Conservation (phyloP, 1,140 invertebrate species). For the Aphis craccivora region DNA sequence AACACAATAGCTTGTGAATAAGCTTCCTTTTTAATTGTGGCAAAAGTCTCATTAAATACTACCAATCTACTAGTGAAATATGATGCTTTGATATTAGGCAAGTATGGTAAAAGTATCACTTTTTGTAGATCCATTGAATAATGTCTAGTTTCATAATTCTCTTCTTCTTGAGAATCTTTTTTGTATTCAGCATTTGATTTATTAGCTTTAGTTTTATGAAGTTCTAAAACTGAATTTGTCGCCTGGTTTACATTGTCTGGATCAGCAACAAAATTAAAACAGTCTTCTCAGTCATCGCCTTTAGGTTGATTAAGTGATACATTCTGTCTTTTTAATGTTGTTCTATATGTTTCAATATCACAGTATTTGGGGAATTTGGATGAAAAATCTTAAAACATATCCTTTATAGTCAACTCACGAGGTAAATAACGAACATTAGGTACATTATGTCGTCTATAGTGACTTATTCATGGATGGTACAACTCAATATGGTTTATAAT, state of each 20-base stretch:
- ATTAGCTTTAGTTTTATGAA: conserved; percentile 5
- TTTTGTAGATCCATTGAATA: conserved; percentile 16
- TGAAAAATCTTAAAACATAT: neutral
- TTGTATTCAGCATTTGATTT: neutral
- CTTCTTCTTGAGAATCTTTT: neutral
- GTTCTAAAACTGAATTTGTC: neutral
- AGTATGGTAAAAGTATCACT: neutral
- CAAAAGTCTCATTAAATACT: neutral
- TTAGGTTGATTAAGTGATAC: neutral
- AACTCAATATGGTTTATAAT: neutral
- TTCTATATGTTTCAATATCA: conserved; percentile 5
- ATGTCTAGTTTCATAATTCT: neutral
- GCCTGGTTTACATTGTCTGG: neutral
- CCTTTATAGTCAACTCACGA: neutral
- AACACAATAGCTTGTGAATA: neutral
- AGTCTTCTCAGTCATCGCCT: conserved; percentile 4
- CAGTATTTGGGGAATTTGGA: neutral
- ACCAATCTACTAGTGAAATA: neutral
- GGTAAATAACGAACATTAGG: neutral
- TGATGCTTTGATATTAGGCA: neutral
- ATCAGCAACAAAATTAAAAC: neutral
- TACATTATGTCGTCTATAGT: neutral
- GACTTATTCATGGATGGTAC: neutral
- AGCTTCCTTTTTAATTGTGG: neutral
- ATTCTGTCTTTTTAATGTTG: neutral